These are phyloP conservation scores for Seriola dumerili DNA, from an alignment of 2,113 vertebrate species.

Conservation along the genomic window DNA sequence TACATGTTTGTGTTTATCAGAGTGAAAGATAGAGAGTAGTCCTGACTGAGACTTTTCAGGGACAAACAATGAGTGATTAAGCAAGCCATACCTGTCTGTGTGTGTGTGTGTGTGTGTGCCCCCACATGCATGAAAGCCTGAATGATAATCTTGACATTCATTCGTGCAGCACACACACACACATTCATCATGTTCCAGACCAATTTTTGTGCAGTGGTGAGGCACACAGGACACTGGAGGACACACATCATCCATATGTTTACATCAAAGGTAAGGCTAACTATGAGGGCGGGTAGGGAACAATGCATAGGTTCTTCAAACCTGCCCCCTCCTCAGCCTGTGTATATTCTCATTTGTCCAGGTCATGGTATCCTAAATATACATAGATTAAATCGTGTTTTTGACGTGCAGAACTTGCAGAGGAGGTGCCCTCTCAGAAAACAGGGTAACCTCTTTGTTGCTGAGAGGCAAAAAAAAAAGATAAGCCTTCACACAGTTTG, in stretches of 20 bases:
- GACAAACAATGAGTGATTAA: conserved; percentile 34
- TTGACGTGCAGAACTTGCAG: too few relatives aligned
- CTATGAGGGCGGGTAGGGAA: too few relatives aligned
- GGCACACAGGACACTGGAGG: neutral
- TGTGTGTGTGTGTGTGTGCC: neutral
- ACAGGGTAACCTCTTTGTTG: neutral
- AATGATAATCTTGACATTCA: conserved; percentile 25
- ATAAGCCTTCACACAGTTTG: neutral
- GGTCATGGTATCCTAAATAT: too few relatives aligned
- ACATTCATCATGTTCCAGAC: neutral
- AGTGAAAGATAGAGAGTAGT: conserved; percentile 23
- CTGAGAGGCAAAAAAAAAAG: neutral
- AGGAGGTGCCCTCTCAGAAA: too few relatives aligned
- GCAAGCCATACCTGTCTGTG: neutral
- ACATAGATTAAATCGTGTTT: too few relatives aligned
- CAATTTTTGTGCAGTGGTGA: neutral
- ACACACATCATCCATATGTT: neutral
- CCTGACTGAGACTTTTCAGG: conserved; percentile 39
- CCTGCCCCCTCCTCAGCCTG: too few relatives aligned
- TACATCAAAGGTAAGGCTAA: neutral
- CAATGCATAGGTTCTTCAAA: neutral
- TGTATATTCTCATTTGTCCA: too few relatives aligned
- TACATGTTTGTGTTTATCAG: conserved; percentile 19
- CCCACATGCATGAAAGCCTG: neutral
- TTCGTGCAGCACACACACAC: conserved; percentile 2